These are phyloP conservation scores for Actenoides hombroni DNA, from an alignment of 2,113 vertebrate genomes.

Conservation along the genomic window DNA sequence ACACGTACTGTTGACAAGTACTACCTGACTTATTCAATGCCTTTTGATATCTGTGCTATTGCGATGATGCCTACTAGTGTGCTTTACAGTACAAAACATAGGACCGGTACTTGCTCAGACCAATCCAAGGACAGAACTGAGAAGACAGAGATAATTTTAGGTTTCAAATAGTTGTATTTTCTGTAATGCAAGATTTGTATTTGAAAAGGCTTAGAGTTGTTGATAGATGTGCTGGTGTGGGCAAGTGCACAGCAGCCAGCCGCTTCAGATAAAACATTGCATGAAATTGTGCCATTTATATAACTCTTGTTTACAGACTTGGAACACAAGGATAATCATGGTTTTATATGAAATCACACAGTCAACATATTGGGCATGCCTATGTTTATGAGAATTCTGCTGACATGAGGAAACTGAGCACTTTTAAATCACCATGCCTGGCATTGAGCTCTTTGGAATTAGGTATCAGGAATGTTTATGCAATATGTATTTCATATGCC, in stretches of 20 bases:
- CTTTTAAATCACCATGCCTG: not conserved
- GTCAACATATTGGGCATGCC: not conserved
- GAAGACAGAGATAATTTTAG: not conserved
- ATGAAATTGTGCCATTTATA: conserved; percentile 17
- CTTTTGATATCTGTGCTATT: not conserved
- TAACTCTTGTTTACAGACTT: conserved; percentile 5
- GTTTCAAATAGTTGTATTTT: not conserved
- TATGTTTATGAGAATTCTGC: conserved; percentile 7
- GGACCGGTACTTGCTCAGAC: not conserved
- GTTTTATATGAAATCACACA: not conserved
- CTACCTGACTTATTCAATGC: not conserved
- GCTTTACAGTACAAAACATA: not conserved
- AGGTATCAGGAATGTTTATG: not conserved
- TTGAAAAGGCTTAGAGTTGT: not conserved
- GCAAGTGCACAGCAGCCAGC: conserved; percentile 15
- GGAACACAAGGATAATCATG: not conserved
- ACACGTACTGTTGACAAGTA: not conserved
- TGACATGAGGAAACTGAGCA: accelerated
- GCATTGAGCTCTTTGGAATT: not conserved
- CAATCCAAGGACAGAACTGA: not conserved
- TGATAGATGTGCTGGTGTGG: conserved; percentile 32
- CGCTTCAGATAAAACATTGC: conserved; percentile 14
- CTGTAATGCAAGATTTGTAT: not conserved
- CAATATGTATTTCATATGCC: not conserved
- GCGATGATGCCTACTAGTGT: not conserved